Percentiles rank a stretch among this genome's conserved stretches.
Conservation (phyloP, 2,797 vertebrate genomes). For the Eulemur albifrons region DNA sequence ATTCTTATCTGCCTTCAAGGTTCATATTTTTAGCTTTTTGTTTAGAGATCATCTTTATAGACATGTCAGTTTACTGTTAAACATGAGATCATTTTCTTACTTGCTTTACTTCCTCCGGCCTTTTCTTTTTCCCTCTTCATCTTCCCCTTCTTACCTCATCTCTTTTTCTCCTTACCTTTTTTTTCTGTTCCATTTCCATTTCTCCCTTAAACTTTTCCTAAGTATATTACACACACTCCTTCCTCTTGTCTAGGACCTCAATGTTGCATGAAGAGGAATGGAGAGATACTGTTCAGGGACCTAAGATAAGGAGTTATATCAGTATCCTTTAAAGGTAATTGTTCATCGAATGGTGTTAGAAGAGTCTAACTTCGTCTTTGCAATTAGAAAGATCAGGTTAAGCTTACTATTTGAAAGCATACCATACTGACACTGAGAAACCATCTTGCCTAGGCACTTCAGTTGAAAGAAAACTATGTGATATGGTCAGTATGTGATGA, state of each 20-base stretch:
- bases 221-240: neutral
- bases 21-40: neutral
- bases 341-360: slow-evolving; percentile 68
- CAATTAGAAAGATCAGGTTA: slow-evolving; percentile 75
- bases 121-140: neutral
- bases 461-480: slow-evolving; percentile 48
- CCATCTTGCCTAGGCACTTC: neutral
- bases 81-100: neutral
- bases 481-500: slow-evolving; percentile 64
- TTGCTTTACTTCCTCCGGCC: neutral
- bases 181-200: neutral
- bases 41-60: neutral
- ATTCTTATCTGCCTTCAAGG: neutral
- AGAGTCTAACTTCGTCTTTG: slow-evolving; percentile 68
- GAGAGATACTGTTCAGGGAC: neutral
- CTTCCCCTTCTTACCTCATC: neutral
- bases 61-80: neutral
- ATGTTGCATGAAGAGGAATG: neutral
- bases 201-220: neutral
- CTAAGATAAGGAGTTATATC: neutral
- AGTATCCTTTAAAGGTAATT: slow-evolving; percentile 63
- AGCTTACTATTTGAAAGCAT: slow-evolving; percentile 81
- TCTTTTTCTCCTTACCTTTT: neutral
- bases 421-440: slow-evolving; percentile 62
- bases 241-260: slow-evolving; percentile 32